These are phyloP conservation scores for Apotomis turbidana DNA, from an alignment of 2,888 invertebrate species.

Conservation along the genomic window DNA sequence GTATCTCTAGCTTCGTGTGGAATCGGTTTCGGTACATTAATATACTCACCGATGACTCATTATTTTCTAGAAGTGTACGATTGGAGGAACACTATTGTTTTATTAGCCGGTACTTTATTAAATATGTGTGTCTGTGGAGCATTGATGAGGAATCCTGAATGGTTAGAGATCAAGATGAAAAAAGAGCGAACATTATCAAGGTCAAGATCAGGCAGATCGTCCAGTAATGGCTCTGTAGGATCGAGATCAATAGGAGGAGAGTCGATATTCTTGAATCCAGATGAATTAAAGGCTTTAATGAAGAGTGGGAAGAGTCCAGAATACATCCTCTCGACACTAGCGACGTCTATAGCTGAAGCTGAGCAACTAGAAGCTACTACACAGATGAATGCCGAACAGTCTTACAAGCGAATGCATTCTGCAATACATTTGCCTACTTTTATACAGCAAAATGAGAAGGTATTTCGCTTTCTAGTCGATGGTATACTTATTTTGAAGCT, in stretches of 20 bases:
- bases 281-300: conserved; percentile 86
- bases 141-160: conserved; percentile 94
- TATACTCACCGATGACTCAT: conserved; percentile 93
- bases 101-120: conserved; percentile 91
- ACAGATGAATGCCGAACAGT: conserved; percentile 73
- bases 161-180: conserved; percentile 87
- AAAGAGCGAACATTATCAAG: conserved; percentile 75
- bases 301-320: conserved; percentile 88
- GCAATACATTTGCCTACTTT: conserved; percentile 91
- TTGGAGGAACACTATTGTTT: conserved; percentile 91
- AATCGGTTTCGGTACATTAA: conserved; percentile 93
- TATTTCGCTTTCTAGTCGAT: conserved; percentile 52
- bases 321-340: conserved; percentile 85
- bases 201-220: conserved; percentile 68
- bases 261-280: conserved; percentile 82
- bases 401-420: conserved; percentile 81
- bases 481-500: conserved; percentile 1
- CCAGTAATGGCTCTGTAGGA: conserved; percentile 79
- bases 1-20: conserved; percentile 94
- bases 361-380: conserved; percentile 73
- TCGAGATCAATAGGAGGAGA: conserved; percentile 78
- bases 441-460: conserved; percentile 88
- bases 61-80: conserved; percentile 88
- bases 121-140: conserved; percentile 94
- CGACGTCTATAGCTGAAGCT: conserved; percentile 81